Base-by-base conservation (phyloP, 2,113 vertebrate genomes). In the Cyprinodon brontotheroides region DNA sequence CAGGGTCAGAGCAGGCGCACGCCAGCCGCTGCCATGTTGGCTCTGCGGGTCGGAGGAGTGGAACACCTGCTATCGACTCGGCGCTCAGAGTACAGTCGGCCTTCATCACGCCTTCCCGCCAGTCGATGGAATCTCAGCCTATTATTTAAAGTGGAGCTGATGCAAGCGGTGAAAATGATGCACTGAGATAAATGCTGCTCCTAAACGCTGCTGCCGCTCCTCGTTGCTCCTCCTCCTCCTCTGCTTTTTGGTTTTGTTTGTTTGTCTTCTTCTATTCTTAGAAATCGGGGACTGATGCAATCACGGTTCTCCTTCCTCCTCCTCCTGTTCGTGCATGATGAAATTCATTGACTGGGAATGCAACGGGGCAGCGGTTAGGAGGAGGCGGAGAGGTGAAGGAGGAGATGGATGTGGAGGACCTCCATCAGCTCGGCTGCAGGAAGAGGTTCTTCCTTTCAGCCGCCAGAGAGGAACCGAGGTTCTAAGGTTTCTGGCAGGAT, bases 321-420 rank as follows among this genome's bases (percentile, higher is more conserved):
- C 47, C 68, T 74, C 66, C 47, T 70, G 36, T 60, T 29, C 64
- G 64, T 15, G 70, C 69, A 80, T 89, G 87, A 89, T 85, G 87
- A 84, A 87, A 89, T 81, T 22, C 87, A 87, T 85, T 85, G 87
- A 87, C 77, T 81, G 77, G 39, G 75, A 75, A 65, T 78, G 86
- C 83, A 88, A 88, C 14, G 79, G 81, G 67, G 70, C 20, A 62
- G 14, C 65, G 41, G 68, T 61, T 41, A 63, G 62, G 38, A 39
- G 57, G 11, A 36, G 17, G 67, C 39, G 70, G 47, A 37, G 39
- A 63, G 50, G 17, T 1, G 43, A 14, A n/a, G 75, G 29, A 29
- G 29, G 29, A 29, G 29, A 29, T 29, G 29, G 29, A 29, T 29
- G 29, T 29, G 29, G 29, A 29, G 29, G 29, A 29, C 29, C 29